Evolutionary conservation across 2,113 vertebrate genomes (phyloP).

Genomic region (Cyanoliseus patagonus): DNA sequence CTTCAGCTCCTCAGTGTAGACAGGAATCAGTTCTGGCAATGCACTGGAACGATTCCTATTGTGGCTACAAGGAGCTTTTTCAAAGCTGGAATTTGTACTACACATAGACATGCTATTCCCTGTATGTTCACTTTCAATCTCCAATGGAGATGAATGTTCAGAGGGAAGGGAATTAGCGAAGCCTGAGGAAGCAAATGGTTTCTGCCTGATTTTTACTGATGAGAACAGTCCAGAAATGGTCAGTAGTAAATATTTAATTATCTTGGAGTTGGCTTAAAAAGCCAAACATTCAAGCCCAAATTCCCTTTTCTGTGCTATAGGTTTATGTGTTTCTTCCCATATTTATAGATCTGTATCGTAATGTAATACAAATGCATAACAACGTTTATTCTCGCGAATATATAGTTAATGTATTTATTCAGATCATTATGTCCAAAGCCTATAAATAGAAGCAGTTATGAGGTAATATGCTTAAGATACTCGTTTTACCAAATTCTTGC

Average conservation of each 20-base stretch:
- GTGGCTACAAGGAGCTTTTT: background rate
- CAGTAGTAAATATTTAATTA: background rate
- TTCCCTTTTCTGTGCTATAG: background rate
- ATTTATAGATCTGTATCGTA: background rate
- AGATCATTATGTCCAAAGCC: background rate
- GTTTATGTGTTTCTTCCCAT: background rate
- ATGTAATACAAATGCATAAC: background rate
- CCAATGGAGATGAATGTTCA: background rate
- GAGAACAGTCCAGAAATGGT: background rate
- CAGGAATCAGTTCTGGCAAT: background rate
- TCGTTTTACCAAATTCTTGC: background rate
- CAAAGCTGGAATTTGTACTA: background rate
- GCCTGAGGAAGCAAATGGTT: background rate
- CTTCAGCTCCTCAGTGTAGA: background rate
- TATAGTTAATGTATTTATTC: background rate
- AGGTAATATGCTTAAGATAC: background rate
- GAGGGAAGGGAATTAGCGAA: background rate
- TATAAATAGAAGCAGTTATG: background rate
- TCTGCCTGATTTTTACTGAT: background rate
- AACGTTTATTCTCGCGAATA: background rate
- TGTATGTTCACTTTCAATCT: background rate
- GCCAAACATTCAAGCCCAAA: background rate
- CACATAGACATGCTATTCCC: background rate
- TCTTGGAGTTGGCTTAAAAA: background rate
- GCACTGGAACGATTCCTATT: background rate